Evolutionary conservation across 2,797 vertebrate genomes (phyloP).

Genomic region (Lepilemur ruficaudatus): DNA sequence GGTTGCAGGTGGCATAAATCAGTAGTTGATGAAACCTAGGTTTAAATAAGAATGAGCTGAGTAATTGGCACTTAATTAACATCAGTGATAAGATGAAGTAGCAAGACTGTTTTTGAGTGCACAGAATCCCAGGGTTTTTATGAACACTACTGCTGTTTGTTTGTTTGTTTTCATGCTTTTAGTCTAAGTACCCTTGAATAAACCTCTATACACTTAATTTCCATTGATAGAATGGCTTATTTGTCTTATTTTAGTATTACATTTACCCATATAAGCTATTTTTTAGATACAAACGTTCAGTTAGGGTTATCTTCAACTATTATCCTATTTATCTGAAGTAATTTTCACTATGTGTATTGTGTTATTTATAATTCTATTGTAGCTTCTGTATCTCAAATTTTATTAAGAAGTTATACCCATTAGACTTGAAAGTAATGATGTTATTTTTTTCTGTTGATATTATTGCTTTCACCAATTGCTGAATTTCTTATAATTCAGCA

Average conservation of each 20-base stretch:
- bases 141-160: neutral
- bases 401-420: neutral
- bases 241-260: neutral
- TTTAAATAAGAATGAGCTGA: neutral
- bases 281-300: neutral
- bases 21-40: conserved; percentile 8
- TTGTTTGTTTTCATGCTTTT: neutral
- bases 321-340: neutral
- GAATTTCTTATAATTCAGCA: neutral
- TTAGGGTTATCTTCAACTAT: neutral
- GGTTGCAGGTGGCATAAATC: neutral
- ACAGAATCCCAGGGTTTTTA: neutral
- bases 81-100: neutral
- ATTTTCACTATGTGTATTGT: neutral
- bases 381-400: neutral
- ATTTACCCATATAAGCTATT: neutral
- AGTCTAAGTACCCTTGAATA: neutral
- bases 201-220: neutral
- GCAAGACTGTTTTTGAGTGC: neutral
- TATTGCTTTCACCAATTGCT: neutral
- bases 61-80: conserved; percentile 43
- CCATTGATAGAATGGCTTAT: neutral
- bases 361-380: neutral
- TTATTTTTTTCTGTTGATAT: neutral
- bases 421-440: neutral